Percentiles rank a stretch among this genome's conserved stretches.
Evolutionary conservation across 64 coral and sea anemone species (phyloP).

Genomic region (Pachyseris speciosa): DNA sequence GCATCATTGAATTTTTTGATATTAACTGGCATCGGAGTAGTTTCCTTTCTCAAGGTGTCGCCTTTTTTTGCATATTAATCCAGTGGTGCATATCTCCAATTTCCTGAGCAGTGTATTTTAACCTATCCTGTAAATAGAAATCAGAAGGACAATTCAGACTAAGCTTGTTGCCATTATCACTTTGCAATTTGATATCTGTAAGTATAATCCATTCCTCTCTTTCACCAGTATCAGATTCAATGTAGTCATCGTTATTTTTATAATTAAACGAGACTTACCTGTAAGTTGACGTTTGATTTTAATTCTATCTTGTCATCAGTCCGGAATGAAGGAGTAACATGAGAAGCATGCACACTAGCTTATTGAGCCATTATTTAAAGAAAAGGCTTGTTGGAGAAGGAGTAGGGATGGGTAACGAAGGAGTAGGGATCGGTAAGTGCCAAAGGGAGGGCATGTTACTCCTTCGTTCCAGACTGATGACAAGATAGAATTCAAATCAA

Average conservation of each 20-base stretch:
- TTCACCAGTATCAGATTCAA: slow-evolving; percentile 34
- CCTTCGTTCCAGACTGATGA: too few species aligned
- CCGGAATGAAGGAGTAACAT: too few species aligned
- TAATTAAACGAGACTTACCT: too few species aligned
- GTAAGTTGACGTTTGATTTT: too few species aligned
- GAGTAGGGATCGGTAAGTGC: too few species aligned
- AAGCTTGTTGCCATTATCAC: slow-evolving; percentile 3
- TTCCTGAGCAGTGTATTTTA: slow-evolving; percentile 54
- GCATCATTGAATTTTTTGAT: slow-evolving; percentile 37
- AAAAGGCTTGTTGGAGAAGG: too few species aligned
- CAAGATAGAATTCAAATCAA: too few species aligned
- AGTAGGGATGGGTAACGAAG: too few species aligned
- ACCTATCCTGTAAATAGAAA: slow-evolving; percentile 49
- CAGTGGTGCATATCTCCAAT: slow-evolving; percentile 67
- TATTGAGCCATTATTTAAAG: too few species aligned
- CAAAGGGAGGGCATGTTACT: too few species aligned
- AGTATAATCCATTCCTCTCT: slow-evolving; percentile 58
- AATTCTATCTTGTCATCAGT: too few species aligned
- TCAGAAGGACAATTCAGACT: slow-evolving; percentile 13
- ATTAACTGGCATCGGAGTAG: slow-evolving; percentile 21
- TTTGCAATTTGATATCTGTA: slow-evolving; percentile 41
- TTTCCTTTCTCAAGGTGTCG: slow-evolving; percentile 26
- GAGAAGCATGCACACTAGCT: too few species aligned
- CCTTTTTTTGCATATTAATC: slow-evolving; percentile 58
- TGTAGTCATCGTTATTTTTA: slow-evolving; percentile 10